Evolutionary conservation across 2,113 vertebrate genomes (phyloP), one percentile per base, ranked within the genome.

Genomic region (Boleophthalmus pectinirostris): DNA sequence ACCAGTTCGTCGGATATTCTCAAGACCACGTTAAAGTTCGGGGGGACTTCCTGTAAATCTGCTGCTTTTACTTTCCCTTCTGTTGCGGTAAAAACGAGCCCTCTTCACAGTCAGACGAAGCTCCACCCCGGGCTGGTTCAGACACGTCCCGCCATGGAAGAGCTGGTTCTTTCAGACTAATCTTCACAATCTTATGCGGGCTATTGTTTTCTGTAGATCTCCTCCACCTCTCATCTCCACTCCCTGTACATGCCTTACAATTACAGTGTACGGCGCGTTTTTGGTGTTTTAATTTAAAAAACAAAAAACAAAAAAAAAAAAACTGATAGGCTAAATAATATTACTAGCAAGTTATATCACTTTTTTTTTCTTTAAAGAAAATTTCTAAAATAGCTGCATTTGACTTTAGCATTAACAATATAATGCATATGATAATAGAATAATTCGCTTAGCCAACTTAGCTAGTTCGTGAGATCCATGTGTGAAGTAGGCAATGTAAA

Each of bases 101-200:
- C 16, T 29, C 25, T 33, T 18, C 3, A 4, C 25, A 15, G 7
- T 61, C 21, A 24, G 13, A 24, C 12, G 56, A 33, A 8, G 58
- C 58, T 33, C 58, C 58, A 61, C 58, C 58, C 58, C 15, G 58
- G 58, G 58, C 58, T 61, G 25, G 58, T 61, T 20, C 58, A 61
- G 14, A 61, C 57, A 60, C 15, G 57, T 61, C 25, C 58, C 58
- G 25, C 56, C 12, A 12, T 13, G 12, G 23, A 13, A 2, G 21
- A 58, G 3, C 24, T 15, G 57, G 24, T 60, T 60, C 57, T 23
- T 16, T 10, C 21, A 15, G 13, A 6, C 4, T 33, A 3, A 61
- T 33, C 58, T 61, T 24, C 2, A 12, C 5, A 21, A 14, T 24
- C 54, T 24, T 18, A 2, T 16, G 58, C 7, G 58, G 58, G 58